Evolutionary conservation across 1,140 invertebrate species (phyloP).

Genomic region (Anastrepha obliqua): DNA sequence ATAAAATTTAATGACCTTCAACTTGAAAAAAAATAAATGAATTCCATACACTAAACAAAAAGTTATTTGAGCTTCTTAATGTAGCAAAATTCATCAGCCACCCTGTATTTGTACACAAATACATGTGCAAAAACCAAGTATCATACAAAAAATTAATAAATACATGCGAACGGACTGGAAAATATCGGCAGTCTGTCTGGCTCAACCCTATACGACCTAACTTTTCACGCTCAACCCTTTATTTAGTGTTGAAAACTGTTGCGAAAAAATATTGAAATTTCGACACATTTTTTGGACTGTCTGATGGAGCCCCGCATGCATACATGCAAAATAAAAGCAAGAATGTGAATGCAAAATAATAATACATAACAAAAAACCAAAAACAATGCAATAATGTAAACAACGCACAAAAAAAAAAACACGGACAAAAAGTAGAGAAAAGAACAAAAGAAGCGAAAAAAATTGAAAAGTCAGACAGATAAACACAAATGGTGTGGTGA

Average conservation of each 20-base stretch:
- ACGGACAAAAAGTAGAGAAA: background rate
- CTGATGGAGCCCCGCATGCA: conserved; percentile 5
- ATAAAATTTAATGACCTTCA: too few relatives aligned
- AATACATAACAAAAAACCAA: background rate
- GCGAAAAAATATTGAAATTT: conserved; percentile 1
- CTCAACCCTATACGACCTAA: background rate
- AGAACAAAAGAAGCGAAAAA: background rate
- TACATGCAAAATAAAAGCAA: background rate
- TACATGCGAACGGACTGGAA: background rate
- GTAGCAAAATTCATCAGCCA: too few relatives aligned
- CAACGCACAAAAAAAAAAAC: background rate
- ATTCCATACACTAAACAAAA: too few relatives aligned
- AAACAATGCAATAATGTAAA: background rate
- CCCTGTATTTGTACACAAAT: too few relatives aligned
- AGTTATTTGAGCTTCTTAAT: too few relatives aligned
- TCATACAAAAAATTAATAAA: background rate
- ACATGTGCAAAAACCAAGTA: background rate
- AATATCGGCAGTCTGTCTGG: conserved; percentile 16
- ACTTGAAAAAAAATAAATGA: too few relatives aligned
- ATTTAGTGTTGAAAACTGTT: conserved; percentile 13
- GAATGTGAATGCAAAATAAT: background rate
- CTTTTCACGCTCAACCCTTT: conserved; percentile 34
- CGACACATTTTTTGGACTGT: conserved; percentile 15
- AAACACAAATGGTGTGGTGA: background rate
- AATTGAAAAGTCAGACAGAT: conserved; percentile 31